phyloP scores from a whole-genome alignment of 2,888 invertebrate genomes.

The Seladonia tumulorum region DNA sequence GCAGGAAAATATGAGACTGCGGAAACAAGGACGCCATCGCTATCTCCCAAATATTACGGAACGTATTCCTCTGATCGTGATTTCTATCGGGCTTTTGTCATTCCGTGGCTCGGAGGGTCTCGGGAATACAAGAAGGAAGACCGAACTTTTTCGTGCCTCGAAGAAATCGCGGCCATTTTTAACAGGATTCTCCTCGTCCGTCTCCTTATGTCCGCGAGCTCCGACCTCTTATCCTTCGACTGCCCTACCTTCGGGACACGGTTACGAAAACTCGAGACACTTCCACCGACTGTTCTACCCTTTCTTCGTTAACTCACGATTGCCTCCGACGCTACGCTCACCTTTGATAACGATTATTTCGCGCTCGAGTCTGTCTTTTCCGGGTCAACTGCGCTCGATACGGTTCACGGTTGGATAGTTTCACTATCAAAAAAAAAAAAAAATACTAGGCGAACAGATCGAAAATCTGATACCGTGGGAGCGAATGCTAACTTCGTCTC shows the following conservation, averaged over 20 bases:
- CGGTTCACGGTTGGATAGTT: background rate
- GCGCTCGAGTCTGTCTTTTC: background rate
- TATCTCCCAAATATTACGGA: background rate
- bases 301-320: slow-evolving; percentile 26
- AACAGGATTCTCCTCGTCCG: slow-evolving; percentile 58
- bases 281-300: slow-evolving; percentile 16
- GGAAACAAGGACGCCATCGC: slow-evolving; percentile 8
- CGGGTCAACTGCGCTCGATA: background rate
- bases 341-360: slow-evolving; percentile 8
- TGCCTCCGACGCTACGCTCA: background rate
- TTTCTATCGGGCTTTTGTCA: slow-evolving; percentile 36
- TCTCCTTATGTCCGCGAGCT: slow-evolving; percentile 51
- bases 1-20: slow-evolving; percentile 17
- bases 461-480: background rate
- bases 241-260: slow-evolving; percentile 14
- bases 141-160: slow-evolving; percentile 40
- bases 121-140: background rate
- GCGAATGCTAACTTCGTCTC: background rate
- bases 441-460: background rate
- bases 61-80: slow-evolving; percentile 22
- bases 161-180: slow-evolving; percentile 65
- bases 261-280: background rate
- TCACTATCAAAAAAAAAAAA: too few species aligned
- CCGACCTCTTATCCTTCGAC: slow-evolving; percentile 33
- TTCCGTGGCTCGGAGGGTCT: slow-evolving; percentile 32